These are phyloP conservation scores for Acipenser transmontanus DNA, from an alignment of 2,797 vertebrate genomes.

Conservation along the genomic window DNA sequence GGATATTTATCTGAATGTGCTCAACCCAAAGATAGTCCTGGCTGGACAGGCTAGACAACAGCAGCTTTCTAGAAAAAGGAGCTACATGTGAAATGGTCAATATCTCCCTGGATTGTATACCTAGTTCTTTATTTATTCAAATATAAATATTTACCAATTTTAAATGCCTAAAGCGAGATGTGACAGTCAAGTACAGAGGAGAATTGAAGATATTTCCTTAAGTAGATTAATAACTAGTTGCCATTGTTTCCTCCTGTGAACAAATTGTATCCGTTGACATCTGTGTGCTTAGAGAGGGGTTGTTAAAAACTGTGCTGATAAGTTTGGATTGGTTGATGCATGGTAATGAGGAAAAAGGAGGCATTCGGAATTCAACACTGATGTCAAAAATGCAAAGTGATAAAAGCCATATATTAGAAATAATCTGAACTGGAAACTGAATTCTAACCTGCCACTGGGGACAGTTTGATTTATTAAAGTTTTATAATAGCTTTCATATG, in stretches of 20 bases:
- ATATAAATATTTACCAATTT: too few relatives aligned
- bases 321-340: slow-evolving; percentile 39
- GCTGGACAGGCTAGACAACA: too few relatives aligned
- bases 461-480: slow-evolving; percentile 74
- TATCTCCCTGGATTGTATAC: too few relatives aligned
- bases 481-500: slow-evolving; percentile 60
- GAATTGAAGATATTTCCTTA: slow-evolving; percentile 48
- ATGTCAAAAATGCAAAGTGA: slow-evolving; percentile 52
- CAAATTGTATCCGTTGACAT: slow-evolving; percentile 46
- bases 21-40: too few relatives aligned
- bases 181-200: too few relatives aligned
- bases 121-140: too few relatives aligned
- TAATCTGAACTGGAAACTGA: slow-evolving; percentile 67
- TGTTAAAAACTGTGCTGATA: slow-evolving; percentile 47
- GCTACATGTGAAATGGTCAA: too few relatives aligned
- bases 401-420: slow-evolving; percentile 60
- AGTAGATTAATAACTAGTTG: slow-evolving; percentile 44
- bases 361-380: slow-evolving; percentile 56
- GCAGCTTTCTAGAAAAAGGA: too few relatives aligned
- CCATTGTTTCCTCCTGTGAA: slow-evolving; percentile 34
- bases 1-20: too few relatives aligned
- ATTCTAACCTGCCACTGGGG: slow-evolving; percentile 58
- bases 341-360: slow-evolving; percentile 51
- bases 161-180: too few relatives aligned
- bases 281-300: slow-evolving; percentile 38